phyloP scores from a whole-genome alignment of 2,888 invertebrate genomes.

The Plagiodera versicolora region DNA sequence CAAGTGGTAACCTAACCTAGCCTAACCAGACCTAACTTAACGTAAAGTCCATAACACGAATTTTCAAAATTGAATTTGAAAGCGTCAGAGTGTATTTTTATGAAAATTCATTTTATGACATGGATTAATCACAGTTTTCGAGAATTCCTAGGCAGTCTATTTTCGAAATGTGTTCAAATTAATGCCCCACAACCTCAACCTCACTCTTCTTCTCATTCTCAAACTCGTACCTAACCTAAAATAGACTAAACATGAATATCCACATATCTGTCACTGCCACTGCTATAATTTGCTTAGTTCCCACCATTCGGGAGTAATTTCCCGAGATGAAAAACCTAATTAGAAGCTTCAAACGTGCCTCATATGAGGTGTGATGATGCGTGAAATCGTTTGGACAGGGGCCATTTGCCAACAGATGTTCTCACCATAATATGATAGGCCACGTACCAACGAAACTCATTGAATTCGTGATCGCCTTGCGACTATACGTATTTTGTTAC shows the following conservation, averaged over 20 bases:
- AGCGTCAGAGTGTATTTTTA: too few species aligned
- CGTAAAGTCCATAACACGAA: too few species aligned
- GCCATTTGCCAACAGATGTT: slow-evolving; percentile 48
- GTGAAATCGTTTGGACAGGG: slow-evolving; percentile 51
- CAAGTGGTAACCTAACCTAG: too few species aligned
- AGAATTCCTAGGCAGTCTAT: too few species aligned
- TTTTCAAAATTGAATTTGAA: too few species aligned
- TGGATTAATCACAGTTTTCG: too few species aligned
- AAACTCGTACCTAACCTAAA: not conserved
- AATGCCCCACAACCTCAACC: too few species aligned
- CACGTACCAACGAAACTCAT: not conserved
- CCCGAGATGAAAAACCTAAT: not conserved
- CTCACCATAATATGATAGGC: not conserved
- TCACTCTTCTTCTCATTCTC: not conserved
- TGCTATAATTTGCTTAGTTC: not conserved
- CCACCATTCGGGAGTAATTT: not conserved
- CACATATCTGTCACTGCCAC: not conserved
- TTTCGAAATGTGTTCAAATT: too few species aligned
- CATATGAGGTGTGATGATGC: slow-evolving; percentile 46
- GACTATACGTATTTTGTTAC: not conserved
- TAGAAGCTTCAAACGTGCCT: slow-evolving; percentile 14
- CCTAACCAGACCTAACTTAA: too few species aligned
- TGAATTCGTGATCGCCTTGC: not conserved
- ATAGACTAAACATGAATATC: not conserved
- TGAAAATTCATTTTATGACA: too few species aligned